Evolutionary conservation across 53 echinoderm and acorn worm species (phyloP), one percentile per base, ranked within the genome.

Genomic region (Crossaster papposus): DNA sequence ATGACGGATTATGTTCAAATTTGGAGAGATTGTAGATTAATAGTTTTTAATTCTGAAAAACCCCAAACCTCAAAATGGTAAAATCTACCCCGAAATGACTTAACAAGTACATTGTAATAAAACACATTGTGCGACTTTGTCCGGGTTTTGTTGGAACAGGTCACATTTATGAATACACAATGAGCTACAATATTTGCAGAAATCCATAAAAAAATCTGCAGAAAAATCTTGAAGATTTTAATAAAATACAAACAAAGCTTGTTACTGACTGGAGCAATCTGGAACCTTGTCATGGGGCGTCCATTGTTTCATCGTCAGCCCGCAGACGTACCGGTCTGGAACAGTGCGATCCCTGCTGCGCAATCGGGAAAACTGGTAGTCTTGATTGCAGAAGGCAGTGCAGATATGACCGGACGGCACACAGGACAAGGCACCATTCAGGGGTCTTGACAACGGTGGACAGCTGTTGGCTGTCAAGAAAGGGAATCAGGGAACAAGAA

Each of bases 391-490:
- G 28, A 81, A 65, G 18, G 88, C 37, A 80, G 51, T 77, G 71
- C 92, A 92, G 36, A 92, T 31, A n/a, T 72, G 83, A 14, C 92
- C 92, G 0, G 77, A 77, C 7, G 33, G 72, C 4, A 44, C 17
- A 23, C 92, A 92, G 2, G 89, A 76, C 20, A 92, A 65, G 26
- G 78, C 89, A 34, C 92, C 92, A 34, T 92, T 92, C 31, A 36
- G 33, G 4, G 92, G 92, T 26, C 54, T 34, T 6, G 71, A 64
- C 3, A 92, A 70, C 0, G 89, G 78, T 17, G 83, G 52, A 79
- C 92, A 92, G 36, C 52, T 65, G 11, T 81, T 71, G 23, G 78
- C 92, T 92, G 80, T 80, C 53, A 52, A 52, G 13, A n/a, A n/a
- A n/a, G 44, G 9, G 9, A 2, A 20, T 58, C 17, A n/a, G 58